These are phyloP conservation scores for Clinocottus analis DNA, from an alignment of 2,113 vertebrate genomes.

Conservation along the genomic window DNA sequence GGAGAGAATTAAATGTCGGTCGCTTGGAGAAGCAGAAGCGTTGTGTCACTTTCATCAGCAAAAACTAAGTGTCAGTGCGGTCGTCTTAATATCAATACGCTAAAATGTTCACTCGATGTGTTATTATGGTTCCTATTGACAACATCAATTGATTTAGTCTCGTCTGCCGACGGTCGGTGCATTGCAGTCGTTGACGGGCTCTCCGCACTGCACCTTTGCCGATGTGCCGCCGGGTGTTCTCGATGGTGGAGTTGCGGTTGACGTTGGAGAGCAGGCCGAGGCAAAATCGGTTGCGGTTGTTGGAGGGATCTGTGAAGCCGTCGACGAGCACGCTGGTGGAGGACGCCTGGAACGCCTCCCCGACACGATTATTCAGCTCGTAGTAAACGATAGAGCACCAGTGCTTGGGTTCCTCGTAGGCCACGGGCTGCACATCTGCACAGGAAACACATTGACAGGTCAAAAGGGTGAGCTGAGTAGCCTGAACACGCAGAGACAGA, in stretches of 20 bases:
- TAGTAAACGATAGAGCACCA: constrained; percentile 99
- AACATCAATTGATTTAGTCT: constrained; percentile 52
- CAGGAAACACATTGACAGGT: constrained; percentile 70
- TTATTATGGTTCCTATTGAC: constrained; percentile 52
- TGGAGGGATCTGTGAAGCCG: constrained; percentile 98
- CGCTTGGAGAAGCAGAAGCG: constrained; percentile 1
- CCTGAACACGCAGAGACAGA: constrained; percentile 10
- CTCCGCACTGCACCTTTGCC: constrained; percentile 88
- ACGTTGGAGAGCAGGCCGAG: constrained; percentile 98
- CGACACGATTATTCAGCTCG: constrained; percentile 97
- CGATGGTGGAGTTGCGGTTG: constrained; percentile 99
- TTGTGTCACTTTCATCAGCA: too few species aligned
- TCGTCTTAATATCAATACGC: constrained; percentile 45
- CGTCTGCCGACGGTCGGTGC: background rate
- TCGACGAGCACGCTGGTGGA: constrained; percentile 97
- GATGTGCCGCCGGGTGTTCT: constrained; percentile 97
- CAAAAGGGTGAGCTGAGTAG: constrained; percentile 35
- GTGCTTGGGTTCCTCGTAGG: constrained; percentile 97
- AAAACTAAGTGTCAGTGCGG: background rate
- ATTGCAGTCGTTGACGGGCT: constrained; percentile 5
- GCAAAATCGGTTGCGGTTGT: constrained; percentile 99
- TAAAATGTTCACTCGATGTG: constrained; percentile 37
- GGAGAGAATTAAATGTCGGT: constrained; percentile 5
- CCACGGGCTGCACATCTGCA: constrained; percentile 96
- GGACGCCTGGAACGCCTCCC: constrained; percentile 96